These are phyloP conservation scores for Sebastes paucispinis DNA, from an alignment of 2,797 vertebrate genomes.

Conservation along the genomic window DNA sequence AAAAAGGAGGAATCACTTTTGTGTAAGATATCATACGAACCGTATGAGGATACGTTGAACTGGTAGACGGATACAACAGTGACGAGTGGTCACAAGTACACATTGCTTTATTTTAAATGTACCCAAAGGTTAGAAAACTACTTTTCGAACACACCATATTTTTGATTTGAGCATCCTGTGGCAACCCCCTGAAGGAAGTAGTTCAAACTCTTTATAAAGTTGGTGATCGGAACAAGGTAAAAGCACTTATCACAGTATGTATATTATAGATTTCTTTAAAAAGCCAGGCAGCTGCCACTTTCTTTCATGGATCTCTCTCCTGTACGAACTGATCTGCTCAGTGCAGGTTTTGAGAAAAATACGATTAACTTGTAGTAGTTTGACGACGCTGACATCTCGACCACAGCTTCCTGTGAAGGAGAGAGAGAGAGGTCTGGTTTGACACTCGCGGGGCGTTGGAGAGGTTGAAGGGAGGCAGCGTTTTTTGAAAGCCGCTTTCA, in stretches of 20 bases:
- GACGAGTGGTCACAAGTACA: not conserved
- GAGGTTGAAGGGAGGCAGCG: slow-evolving; percentile 64
- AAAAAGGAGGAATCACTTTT: no score
- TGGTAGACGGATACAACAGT: no score
- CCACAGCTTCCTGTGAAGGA: slow-evolving; percentile 75
- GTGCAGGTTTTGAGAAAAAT: slow-evolving; percentile 11
- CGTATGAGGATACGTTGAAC: no score
- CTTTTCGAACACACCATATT: not conserved
- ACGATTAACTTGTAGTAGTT: slow-evolving; percentile 37
- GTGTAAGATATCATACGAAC: no score
- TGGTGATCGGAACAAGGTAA: not conserved
- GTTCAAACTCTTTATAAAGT: no score
- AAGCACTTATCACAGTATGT: not conserved
- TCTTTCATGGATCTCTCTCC: not conserved
- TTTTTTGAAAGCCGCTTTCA: slow-evolving; percentile 52
- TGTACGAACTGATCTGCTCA: not conserved
- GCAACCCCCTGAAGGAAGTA: not conserved
- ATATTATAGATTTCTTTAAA: not conserved
- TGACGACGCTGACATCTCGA: slow-evolving; percentile 45
- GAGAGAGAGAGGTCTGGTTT: slow-evolving; percentile 30
- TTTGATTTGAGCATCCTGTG: not conserved
- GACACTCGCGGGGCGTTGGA: slow-evolving; percentile 72
- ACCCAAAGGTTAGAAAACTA: not conserved
- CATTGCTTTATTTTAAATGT: not conserved
- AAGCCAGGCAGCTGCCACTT: not conserved